A percentile compares a stretch with the other conserved stretches of the same genome.
phyloP scores from a whole-genome alignment of 2,888 invertebrate genomes.

The Scaptomyza parva region DNA sequence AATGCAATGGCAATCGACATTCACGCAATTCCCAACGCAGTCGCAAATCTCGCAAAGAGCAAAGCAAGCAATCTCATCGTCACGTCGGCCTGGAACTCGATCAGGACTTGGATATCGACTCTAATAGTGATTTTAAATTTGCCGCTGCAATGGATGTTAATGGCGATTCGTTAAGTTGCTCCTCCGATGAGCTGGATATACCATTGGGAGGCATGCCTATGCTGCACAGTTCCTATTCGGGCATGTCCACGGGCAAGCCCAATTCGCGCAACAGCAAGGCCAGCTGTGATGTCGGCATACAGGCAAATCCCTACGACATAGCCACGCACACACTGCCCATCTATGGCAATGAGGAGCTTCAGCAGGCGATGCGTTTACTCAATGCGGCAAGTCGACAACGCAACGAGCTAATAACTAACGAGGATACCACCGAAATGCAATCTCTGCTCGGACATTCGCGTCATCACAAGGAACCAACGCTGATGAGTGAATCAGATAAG shows the following conservation, averaged over 20 bases:
- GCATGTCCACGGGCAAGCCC: conserved; percentile 85
- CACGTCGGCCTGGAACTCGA: conserved; percentile 30
- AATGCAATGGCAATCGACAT: conserved; percentile 79
- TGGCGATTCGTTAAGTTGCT: conserved; percentile 81
- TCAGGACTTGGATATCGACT: conserved; percentile 45
- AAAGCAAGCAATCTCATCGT: conserved; percentile 23
- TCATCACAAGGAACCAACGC: conserved; percentile 71
- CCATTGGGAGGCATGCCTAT: conserved; percentile 73
- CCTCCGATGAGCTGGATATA: conserved; percentile 85
- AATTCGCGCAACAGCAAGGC: conserved; percentile 86
- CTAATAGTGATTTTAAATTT: conserved; percentile 70
- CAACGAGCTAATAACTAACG: conserved; percentile 52
- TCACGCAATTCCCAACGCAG: conserved; percentile 84
- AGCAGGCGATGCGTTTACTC: conserved; percentile 77
- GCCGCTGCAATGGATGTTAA: conserved; percentile 48
- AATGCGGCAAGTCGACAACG: conserved; percentile 79
- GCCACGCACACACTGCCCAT: conserved; percentile 84
- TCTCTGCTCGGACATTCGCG: conserved; percentile 66
- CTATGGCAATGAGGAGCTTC: conserved; percentile 78
- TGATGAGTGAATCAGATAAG: conserved; percentile 85
- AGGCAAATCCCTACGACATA: conserved; percentile 86
- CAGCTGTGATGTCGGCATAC: conserved; percentile 87
- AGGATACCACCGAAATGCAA: conserved; percentile 81
- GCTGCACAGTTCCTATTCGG: conserved; percentile 85
- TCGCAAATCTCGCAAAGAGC: conserved; percentile 70